Evolutionary conservation across 2,888 invertebrate species (phyloP), one percentile per base, ranked within the genome.

Genomic region (Junonia oenone): DNA sequence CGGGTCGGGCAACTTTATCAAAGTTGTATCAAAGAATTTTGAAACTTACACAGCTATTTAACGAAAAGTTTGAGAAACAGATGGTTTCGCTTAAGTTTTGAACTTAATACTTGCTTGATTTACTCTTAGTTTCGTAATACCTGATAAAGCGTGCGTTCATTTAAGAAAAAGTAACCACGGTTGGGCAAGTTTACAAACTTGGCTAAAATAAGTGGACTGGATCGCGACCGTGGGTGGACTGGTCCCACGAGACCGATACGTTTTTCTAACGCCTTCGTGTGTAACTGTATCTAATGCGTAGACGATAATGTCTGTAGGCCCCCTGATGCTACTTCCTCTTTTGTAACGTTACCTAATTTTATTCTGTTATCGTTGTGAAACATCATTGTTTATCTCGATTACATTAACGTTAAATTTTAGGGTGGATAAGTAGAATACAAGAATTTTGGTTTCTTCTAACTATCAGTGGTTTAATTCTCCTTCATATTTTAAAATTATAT

Each of bases 251-350:
- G 69, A 69, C 68, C 70, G 68, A 66, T 72, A 58, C 63, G 75
- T 87, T 86, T 87, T 88, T 88, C 78, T 80, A 76, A 80, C 81
- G 81, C 81, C 79, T 73, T 72, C 79, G 69, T 72, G 60, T 61
- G 67, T 83, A 83, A 84, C 85, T 83, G 87, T 87, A 78, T 66
- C 71, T 72, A 74, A 79, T 76, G 46, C 45, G 15, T 35, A 35
- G 50, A n/a, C n/a, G n/a, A n/a, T 52, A 40, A 58, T 59, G 45
- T 56, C 57, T 51, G 52, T 62, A 40, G 55, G 38, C 33, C 47
- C 51, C 51, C 40, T 38, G 55, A 29, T 51, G 55, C 51, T 51
- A 51, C 55, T 55, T 51, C 51, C 37, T 33, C 40, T 40, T 26
- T 55, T 50, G 47, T 52, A 51, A 38, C 49, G 49, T 51, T 48